Conservation (phyloP, 2,113 vertebrate species). For the Trachemys scripta region DNA sequence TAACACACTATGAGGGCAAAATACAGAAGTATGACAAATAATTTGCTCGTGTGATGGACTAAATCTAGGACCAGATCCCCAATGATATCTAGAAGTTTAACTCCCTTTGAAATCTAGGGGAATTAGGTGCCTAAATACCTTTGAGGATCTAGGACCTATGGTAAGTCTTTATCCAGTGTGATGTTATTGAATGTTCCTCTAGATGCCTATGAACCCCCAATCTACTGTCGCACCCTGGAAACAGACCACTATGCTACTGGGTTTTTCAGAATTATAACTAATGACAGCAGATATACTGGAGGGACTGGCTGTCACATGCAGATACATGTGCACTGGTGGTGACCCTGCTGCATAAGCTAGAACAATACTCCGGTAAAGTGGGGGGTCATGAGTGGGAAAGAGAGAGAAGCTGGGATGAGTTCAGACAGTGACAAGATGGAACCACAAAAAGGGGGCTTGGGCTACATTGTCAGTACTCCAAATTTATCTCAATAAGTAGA, state of each 20-base stretch:
- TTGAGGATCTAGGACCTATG: neutral
- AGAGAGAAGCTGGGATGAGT: neutral
- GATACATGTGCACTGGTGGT: neutral
- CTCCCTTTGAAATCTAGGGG: neutral
- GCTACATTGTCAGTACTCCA: neutral
- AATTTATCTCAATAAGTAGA: neutral
- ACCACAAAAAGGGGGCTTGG: neutral
- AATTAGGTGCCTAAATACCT: neutral
- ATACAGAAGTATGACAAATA: neutral
- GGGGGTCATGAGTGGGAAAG: neutral
- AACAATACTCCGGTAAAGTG: neutral
- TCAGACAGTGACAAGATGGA: neutral
- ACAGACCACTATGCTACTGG: neutral
- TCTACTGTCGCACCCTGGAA: neutral
- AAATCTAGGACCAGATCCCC: neutral
- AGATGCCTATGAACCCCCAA: neutral
- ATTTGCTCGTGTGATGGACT: neutral
- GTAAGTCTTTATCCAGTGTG: neutral
- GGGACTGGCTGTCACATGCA: neutral
- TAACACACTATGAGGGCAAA: neutral
- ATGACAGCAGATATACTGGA: neutral
- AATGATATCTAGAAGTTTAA: neutral
- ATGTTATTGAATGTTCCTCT: neutral
- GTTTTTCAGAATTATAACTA: neutral
- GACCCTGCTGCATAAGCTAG: neutral